Evolutionary conservation across 2,113 vertebrate genomes (phyloP).

Genomic region (Sula dactylatra): DNA sequence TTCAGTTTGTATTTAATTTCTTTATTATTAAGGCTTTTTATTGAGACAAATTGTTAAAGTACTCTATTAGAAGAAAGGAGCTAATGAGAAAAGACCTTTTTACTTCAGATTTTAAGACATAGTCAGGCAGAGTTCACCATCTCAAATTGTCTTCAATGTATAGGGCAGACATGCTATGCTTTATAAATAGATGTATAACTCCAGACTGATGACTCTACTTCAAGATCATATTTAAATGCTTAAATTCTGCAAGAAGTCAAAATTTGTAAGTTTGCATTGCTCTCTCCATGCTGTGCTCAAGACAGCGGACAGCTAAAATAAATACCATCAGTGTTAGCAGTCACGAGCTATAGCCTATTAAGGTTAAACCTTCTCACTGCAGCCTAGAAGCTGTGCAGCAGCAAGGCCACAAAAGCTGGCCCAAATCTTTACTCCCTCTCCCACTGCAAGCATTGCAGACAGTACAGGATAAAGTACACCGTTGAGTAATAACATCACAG

Average conservation of each 20-base stretch:
- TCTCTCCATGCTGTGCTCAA: neutral
- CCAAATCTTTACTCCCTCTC: neutral
- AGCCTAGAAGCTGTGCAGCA: neutral
- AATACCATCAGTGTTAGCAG: neutral
- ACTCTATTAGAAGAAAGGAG: neutral
- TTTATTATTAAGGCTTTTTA: neutral
- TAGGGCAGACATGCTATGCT: neutral
- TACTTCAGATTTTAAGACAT: neutral
- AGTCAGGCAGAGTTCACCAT: neutral
- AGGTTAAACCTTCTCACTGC: neutral
- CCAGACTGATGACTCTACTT: neutral
- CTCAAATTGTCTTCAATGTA: neutral
- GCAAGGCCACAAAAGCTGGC: neutral
- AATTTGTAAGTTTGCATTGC: neutral
- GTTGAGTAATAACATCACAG: neutral
- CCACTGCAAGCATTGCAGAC: neutral
- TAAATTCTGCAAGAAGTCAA: neutral
- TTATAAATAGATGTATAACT: neutral
- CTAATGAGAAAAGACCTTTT: neutral
- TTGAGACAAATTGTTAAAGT: neutral
- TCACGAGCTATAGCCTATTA: neutral
- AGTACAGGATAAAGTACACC: rapidly evolving
- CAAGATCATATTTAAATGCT: neutral
- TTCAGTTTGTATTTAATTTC: neutral
- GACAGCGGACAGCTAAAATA: neutral